Percentiles rank a stretch among this genome's conserved stretches.
These are phyloP conservation scores for Daboia siamensis DNA, from an alignment of 2,113 vertebrate species.

Conservation along the genomic window DNA sequence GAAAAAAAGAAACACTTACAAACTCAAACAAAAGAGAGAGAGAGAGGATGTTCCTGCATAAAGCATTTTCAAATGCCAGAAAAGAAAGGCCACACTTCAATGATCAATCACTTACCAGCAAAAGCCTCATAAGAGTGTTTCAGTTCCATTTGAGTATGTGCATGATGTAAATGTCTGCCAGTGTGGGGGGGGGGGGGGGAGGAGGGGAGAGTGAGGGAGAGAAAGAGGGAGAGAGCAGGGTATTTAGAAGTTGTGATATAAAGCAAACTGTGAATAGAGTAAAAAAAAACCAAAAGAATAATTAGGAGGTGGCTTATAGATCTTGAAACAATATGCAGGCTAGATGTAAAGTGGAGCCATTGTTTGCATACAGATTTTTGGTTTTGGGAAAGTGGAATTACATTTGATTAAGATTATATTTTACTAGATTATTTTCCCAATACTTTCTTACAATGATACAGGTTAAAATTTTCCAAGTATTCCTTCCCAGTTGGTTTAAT, in stretches of 20 bases:
- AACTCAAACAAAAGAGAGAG: constrained; percentile 56
- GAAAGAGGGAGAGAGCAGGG: background rate
- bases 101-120: background rate
- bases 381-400: background rate
- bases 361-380: background rate
- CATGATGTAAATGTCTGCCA: background rate
- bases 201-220: no score
- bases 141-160: background rate
- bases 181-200: accelerated
- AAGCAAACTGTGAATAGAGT: background rate
- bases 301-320: background rate
- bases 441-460: background rate
- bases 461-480: background rate
- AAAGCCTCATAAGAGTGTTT: background rate
- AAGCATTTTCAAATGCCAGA: constrained; percentile 11
- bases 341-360: background rate
- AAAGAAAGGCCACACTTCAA: constrained; percentile 4
- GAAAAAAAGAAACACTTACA: constrained; percentile 53
- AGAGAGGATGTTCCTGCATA: constrained; percentile 36
- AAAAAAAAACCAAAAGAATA: background rate
- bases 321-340: no score
- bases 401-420: background rate
- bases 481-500: background rate
- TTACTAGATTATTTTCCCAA: background rate
- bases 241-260: background rate